Percentiles rank a stretch among this genome's conserved stretches.
Evolutionary conservation across 2,888 invertebrate species (phyloP).

Genomic region (Ametastegia equiseti): DNA sequence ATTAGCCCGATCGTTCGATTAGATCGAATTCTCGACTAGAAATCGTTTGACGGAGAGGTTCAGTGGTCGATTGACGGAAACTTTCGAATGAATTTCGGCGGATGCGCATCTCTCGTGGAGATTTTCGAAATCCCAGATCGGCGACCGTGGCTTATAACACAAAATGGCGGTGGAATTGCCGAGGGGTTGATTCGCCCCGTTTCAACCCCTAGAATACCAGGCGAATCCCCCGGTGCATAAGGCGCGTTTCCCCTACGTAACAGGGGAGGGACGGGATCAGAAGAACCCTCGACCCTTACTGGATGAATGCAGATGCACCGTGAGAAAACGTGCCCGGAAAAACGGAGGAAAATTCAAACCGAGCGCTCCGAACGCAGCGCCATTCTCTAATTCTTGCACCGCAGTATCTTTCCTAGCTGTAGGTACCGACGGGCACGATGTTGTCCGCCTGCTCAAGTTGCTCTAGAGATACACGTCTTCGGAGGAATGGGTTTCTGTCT

Average conservation of each 20-base stretch:
- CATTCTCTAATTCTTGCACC: neutral
- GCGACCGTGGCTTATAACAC: too few species aligned
- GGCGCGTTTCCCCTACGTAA: neutral
- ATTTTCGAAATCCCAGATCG: too few species aligned
- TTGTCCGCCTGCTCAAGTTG: neutral
- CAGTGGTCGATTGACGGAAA: too few species aligned
- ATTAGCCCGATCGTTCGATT: too few species aligned
- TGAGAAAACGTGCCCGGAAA: constrained; percentile 31
- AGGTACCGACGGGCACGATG: constrained; percentile 10
- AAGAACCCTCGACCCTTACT: constrained; percentile 5
- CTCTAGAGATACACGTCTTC: neutral
- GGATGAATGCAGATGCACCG: constrained; percentile 34
- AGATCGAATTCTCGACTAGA: neutral
- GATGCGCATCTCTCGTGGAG: too few species aligned
- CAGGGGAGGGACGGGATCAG: constrained; percentile 4
- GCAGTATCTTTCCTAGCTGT: neutral
- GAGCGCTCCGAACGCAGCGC: constrained; percentile 3
- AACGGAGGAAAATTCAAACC: constrained; percentile 10
- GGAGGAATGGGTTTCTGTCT: neutral
- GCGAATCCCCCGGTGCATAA: constrained; percentile 3
- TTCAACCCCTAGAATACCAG: constrained; percentile 21
- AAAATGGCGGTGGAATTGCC: constrained; percentile 28
- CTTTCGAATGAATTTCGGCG: too few species aligned
- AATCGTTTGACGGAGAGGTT: too few species aligned
- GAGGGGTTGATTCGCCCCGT: constrained; percentile 34